Conservation (phyloP, 2,113 vertebrate genomes). For the Rhagologus leucostigma region DNA sequence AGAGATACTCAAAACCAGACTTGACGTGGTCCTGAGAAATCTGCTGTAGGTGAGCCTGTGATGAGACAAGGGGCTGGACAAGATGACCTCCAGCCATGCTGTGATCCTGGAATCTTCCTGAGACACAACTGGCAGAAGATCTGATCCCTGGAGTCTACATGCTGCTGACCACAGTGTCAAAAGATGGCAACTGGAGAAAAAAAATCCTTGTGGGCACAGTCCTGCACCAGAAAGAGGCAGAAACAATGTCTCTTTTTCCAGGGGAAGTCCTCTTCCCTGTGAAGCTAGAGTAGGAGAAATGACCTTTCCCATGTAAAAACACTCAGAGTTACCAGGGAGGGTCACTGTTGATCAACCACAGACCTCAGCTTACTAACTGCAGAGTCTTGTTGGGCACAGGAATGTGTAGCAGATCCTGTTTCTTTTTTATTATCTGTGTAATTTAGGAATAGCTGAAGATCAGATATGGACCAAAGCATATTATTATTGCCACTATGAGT, state of each 20-base stretch:
- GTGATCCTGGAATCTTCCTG: neutral
- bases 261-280: neutral
- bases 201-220: fast-evolving
- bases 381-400: neutral
- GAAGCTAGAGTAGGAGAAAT: neutral
- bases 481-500: conserved; percentile 42
- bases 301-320: neutral
- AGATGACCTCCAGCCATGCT: neutral
- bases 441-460: conserved; percentile 50
- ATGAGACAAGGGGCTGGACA: neutral
- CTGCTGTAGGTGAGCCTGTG: neutral
- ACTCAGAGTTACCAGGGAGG: neutral
- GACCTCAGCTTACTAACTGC: neutral
- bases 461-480: conserved; percentile 33
- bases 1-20: neutral
- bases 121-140: neutral
- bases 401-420: conserved; percentile 33
- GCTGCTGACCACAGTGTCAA: neutral
- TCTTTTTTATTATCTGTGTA: conserved; percentile 62
- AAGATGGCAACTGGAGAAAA: neutral
- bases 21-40: neutral
- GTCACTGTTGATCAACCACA: neutral
- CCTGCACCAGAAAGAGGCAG: neutral
- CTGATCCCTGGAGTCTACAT: neutral
- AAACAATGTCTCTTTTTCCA: neutral